Percentiles rank a stretch among this genome's conserved stretches.
phyloP scores from a whole-genome alignment of 1,140 invertebrate genomes.

The Camponotus vicinus region DNA sequence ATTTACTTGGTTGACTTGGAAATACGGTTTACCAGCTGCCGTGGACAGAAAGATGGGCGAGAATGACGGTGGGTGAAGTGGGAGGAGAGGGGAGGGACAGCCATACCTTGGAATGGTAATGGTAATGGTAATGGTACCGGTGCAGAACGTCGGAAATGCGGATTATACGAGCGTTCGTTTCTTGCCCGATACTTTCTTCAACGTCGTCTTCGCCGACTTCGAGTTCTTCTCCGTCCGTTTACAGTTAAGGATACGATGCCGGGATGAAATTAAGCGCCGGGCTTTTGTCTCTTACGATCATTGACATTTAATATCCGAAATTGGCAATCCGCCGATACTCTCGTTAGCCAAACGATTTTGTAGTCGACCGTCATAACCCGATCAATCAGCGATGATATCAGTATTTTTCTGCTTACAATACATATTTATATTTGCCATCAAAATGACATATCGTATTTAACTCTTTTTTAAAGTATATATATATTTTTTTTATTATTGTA shows the following conservation, averaged over 20 bases:
- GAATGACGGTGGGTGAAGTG: not conserved
- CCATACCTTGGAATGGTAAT: slow-evolving; percentile 70
- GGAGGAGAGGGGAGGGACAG: slow-evolving; percentile 29
- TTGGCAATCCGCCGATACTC: not conserved
- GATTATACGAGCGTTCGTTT: slow-evolving; percentile 74
- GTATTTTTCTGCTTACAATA: slow-evolving; percentile 14
- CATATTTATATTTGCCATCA: not conserved
- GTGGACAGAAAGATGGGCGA: slow-evolving; percentile 41
- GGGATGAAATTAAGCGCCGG: slow-evolving; percentile 72
- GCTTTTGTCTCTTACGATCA: slow-evolving; percentile 69
- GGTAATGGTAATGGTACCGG: slow-evolving; percentile 74
- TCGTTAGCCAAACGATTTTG: slow-evolving; percentile 4
- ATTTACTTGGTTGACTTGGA: slow-evolving; percentile 66
- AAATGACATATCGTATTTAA: not conserved
- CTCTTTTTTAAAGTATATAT: not conserved
- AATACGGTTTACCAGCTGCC: slow-evolving; percentile 62
- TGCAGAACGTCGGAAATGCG: slow-evolving; percentile 71
- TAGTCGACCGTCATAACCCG: not conserved
- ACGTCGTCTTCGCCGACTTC: slow-evolving; percentile 58
- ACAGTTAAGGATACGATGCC: slow-evolving; percentile 76
- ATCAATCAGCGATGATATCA: slow-evolving; percentile 15
- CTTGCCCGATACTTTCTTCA: slow-evolving; percentile 68
- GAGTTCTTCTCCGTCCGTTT: slow-evolving; percentile 64
- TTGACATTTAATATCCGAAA: slow-evolving; percentile 59
- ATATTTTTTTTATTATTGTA: too few species aligned